Conservation (phyloP, 2,888 invertebrate species). For the Harmothoe impar region DNA sequence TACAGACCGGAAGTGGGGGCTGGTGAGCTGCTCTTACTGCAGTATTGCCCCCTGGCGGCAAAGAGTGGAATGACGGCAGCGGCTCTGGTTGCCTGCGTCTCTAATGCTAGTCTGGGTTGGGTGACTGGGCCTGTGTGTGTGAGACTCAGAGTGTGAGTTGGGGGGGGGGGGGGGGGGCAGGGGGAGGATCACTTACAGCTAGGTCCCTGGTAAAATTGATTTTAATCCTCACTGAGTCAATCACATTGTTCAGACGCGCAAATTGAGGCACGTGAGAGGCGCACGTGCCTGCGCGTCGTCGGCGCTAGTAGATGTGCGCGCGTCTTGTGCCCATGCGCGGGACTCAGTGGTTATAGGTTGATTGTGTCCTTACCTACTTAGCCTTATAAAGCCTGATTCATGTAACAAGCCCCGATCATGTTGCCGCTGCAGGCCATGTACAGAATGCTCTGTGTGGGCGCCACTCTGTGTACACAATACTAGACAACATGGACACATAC, state of each 20-base stretch:
- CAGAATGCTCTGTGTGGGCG: too few relatives aligned
- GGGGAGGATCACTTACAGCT: not conserved
- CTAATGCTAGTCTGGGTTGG: not conserved
- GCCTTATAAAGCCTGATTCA: not conserved
- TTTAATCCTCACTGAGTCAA: constrained; percentile 48
- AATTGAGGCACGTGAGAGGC: constrained; percentile 44
- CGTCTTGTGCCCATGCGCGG: not conserved
- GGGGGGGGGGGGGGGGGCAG: not conserved
- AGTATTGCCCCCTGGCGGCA: constrained; percentile 14
- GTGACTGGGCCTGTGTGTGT: not conserved
- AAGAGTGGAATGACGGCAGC: not conserved
- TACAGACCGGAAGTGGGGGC: constrained; percentile 31
- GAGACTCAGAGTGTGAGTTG: too few relatives aligned
- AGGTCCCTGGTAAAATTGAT: constrained; percentile 63
- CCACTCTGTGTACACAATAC: too few relatives aligned
- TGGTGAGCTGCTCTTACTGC: not conserved
- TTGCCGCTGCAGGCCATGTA: too few relatives aligned
- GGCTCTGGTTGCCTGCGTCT: not conserved
- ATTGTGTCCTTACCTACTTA: not conserved
- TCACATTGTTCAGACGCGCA: constrained; percentile 56
- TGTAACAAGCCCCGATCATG: not conserved
- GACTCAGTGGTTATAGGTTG: not conserved
- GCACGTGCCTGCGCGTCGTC: not conserved
- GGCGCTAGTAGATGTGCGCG: constrained; percentile 30
- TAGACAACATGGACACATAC: too few relatives aligned